phyloP scores from a whole-genome alignment of 2,888 invertebrate genomes.

The Calephelis perditalis region DNA sequence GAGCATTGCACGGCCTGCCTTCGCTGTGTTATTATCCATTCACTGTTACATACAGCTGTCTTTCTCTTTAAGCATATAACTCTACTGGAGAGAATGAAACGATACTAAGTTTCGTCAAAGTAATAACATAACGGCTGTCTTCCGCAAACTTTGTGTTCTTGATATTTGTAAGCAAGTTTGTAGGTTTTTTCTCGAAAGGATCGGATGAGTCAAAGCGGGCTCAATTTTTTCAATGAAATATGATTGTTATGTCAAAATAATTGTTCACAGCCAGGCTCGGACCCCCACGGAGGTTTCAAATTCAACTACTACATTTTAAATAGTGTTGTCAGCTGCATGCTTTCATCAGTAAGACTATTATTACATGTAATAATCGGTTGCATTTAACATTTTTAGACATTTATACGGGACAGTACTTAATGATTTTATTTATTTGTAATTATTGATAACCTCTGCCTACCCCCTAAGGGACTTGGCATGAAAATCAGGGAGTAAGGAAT shows the following conservation, averaged over 20 bases:
- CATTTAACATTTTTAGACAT: no score
- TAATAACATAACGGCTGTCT: constrained; percentile 60
- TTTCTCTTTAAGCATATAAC: constrained; percentile 37
- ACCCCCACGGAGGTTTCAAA: constrained; percentile 22
- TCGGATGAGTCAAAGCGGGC: constrained; percentile 41
- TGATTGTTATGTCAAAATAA: constrained; percentile 48
- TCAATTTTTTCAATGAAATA: constrained; percentile 53
- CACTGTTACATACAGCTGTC: constrained; percentile 52
- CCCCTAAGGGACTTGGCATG: no score
- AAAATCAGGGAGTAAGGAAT: no score
- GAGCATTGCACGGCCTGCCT: constrained; percentile 62
- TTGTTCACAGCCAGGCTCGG: constrained; percentile 21
- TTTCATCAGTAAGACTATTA: no score
- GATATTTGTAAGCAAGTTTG: constrained; percentile 48
- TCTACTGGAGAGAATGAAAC: constrained; percentile 43
- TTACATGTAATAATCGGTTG: no score
- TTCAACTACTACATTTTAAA: constrained; percentile 23
- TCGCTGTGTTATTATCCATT: constrained; percentile 59
- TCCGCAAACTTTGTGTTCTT: constrained; percentile 57
- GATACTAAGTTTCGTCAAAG: constrained; percentile 36
- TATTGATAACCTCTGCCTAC: no score
- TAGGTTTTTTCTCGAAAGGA: constrained; percentile 52
- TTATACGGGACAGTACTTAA: no score
- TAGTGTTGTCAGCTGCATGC: constrained; percentile 12
- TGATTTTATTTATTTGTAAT: no score